A percentile compares a stretch with the other conserved stretches of the same genome.
These are phyloP conservation scores for Clunio marinus DNA, from an alignment of 2,888 invertebrate genomes.

Conservation along the genomic window DNA sequence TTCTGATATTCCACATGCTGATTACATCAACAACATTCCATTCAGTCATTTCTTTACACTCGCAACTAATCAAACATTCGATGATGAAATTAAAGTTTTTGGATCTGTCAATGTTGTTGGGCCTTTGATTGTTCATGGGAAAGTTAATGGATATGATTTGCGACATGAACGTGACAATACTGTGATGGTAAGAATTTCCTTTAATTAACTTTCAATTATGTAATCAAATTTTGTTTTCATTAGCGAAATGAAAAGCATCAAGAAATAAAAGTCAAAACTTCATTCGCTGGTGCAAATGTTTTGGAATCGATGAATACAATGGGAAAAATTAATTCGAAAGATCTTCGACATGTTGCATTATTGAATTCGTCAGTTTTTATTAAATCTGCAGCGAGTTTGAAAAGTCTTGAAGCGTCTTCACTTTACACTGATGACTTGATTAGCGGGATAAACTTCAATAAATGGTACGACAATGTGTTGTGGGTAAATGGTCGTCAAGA, in stretches of 20 bases:
- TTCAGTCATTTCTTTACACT: conserved; percentile 52
- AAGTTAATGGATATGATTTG: conserved; percentile 52
- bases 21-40: conserved; percentile 52
- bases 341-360: conserved; percentile 49
- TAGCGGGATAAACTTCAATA: conserved; percentile 50
- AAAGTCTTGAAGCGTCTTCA: conserved; percentile 43
- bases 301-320: conserved; percentile 45
- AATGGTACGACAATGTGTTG: conserved; percentile 51
- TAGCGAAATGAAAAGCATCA: conserved; percentile 48
- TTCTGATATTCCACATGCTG: conserved; percentile 42
- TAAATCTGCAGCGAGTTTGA: conserved; percentile 46
- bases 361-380: conserved; percentile 43
- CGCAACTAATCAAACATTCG: conserved; percentile 52
- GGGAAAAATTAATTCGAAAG: conserved; percentile 48
- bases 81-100: conserved; percentile 46
- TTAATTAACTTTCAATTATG: conserved; percentile 32
- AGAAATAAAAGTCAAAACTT: conserved; percentile 48
- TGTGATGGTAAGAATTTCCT: conserved; percentile 51
- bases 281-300: conserved; percentile 47
- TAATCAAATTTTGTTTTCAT: conserved; percentile 41
- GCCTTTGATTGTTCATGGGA: conserved; percentile 44
- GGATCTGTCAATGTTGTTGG: conserved; percentile 46
- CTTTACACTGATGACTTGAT: conserved; percentile 44
- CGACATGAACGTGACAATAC: conserved; percentile 53
- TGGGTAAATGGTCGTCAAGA: conserved; percentile 45